Evolutionary conservation across 2,113 vertebrate genomes (phyloP), one percentile per base, ranked within the genome.

Genomic region (Scolopax mira): DNA sequence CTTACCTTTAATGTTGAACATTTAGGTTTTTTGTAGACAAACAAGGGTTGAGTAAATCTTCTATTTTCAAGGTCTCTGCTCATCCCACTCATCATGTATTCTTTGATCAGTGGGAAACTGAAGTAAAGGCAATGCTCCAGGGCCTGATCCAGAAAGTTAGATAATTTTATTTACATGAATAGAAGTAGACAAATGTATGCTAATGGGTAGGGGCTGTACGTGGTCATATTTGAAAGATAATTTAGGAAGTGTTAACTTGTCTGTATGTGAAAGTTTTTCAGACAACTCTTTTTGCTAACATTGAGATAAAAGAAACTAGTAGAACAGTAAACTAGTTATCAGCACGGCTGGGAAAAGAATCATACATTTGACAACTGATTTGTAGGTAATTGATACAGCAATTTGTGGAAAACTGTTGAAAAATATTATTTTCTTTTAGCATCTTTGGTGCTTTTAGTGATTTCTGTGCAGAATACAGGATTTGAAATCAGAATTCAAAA

Each of bases 51-150:
- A 79, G 91, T 89, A 82, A 77, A 78, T 83, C 39, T 46, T 91
- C 51, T 89, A 3, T 94, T 95, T 91, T 82, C 84, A 91, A 88
- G 66, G 41, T 54, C 84, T 89, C 77, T 87, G 41, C 66, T 83
- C 86, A 90, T 79, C 85, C 79, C 55, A 93, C 48, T 89, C 88
- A 66, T 73, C 24, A 14, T 61, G 62, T 79, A 66, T 52, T 46
- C 85, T 96, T 95, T 96, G 85, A 93, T 95, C 85, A 88, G 60
- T 3, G 27, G 77, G 75, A 80, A 93, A 60, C 71, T 86, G 69
- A 89, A 79, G 57, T 72, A 90, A 90, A 54, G 46, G 23, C 70
- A 85, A 33, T 30, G 79, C 64, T 95, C 83, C 82, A 79, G 66
- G 61, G 71, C 18, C 11, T 88, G 70, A 95, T 93, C 24, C 67